Conservation (phyloP, 2,113 vertebrate species). For the Orycteropus afer region DNA sequence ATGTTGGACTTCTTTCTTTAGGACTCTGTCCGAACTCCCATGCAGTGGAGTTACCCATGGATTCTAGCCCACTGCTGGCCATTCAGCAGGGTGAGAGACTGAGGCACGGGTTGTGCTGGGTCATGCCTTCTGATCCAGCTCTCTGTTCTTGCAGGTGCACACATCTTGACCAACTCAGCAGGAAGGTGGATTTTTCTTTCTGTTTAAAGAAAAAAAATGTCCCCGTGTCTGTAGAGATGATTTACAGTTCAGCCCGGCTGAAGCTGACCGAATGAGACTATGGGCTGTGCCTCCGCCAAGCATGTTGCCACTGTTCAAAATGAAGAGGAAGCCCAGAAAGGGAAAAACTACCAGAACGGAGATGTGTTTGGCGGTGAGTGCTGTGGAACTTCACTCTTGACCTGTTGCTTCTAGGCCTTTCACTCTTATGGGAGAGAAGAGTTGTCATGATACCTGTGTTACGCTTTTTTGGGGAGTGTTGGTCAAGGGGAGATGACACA, state of each 20-base stretch:
- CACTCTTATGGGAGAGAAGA: rapidly evolving
- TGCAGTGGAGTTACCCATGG: rapidly evolving
- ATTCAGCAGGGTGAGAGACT: rapidly evolving
- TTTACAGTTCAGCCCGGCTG: constrained; percentile 88
- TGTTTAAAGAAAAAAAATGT: constrained; percentile 75
- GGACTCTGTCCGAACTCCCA: rapidly evolving
- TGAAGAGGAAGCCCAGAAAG: constrained; percentile 97
- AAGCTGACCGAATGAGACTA: constrained; percentile 95
- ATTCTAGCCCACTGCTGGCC: rapidly evolving
- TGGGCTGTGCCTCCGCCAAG: constrained; percentile 99
- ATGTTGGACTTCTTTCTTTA: rapidly evolving
- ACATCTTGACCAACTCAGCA: background rate
- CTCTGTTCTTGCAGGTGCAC: constrained; percentile 75
- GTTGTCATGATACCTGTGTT: no score
- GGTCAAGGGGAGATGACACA: background rate
- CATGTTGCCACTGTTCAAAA: constrained; percentile 99
- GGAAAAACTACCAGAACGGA: constrained; percentile 98
- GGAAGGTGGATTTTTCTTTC: constrained; percentile 79
- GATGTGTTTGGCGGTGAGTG: constrained; percentile 97
- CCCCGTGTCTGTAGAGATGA: constrained; percentile 89
- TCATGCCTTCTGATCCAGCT: background rate
- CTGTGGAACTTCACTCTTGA: rapidly evolving
- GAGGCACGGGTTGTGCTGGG: rapidly evolving
- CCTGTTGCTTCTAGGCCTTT: background rate
- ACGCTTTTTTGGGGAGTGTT: rapidly evolving